Evolutionary conservation across 23 tunicate species (phyloP).

Genomic region (Trididemnum miniatum): DNA sequence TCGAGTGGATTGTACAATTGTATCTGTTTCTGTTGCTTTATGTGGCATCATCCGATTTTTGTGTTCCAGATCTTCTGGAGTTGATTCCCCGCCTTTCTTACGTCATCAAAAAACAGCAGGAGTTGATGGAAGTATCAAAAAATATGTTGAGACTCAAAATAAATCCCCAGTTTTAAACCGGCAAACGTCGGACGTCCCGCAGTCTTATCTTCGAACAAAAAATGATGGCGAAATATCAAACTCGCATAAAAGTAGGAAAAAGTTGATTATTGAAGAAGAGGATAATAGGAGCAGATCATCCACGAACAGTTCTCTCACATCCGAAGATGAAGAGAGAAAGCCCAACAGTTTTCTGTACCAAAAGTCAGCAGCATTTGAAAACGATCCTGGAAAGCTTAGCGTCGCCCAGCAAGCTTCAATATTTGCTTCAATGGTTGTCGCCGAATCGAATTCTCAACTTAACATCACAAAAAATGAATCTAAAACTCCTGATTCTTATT

Average conservation of each 20-base stretch:
- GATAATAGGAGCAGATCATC: not conserved
- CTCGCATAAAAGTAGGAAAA: not conserved
- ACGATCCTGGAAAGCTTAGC: not conserved
- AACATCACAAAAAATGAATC: not conserved
- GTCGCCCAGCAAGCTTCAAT: not conserved
- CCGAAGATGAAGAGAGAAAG: not conserved
- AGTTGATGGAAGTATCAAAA: not conserved
- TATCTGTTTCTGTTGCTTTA: not conserved
- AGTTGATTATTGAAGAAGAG: not conserved
- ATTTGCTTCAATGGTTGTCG: too few species aligned
- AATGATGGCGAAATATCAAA: not conserved
- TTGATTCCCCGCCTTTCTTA: not conserved
- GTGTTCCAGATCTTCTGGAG: not conserved
- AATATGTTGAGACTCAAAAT: not conserved
- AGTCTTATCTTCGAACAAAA: not conserved
- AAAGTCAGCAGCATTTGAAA: not conserved
- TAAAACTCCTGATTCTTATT: too few species aligned
- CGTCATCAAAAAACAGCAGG: not conserved
- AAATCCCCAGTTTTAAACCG: not conserved
- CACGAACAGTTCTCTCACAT: not conserved
- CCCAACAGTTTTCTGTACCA: not conserved
- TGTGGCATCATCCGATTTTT: too few species aligned
- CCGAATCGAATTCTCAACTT: not conserved
- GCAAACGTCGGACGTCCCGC: not conserved
- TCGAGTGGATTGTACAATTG: not conserved